phyloP scores from a whole-genome alignment of 2,888 invertebrate genomes.

The Gymnosoma rotundatum region DNA sequence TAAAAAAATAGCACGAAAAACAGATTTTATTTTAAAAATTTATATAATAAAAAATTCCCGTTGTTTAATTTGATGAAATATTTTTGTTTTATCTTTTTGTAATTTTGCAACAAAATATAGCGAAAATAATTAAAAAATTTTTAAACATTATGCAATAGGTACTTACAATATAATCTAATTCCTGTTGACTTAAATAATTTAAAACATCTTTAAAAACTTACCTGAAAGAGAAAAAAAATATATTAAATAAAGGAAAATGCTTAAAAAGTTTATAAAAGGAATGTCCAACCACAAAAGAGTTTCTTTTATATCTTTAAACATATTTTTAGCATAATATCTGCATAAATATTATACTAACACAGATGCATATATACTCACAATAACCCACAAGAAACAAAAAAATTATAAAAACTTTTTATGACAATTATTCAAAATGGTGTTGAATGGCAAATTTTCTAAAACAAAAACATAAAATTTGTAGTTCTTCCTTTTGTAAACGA shows the following conservation, averaged over 20 bases:
- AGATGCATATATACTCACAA: conserved; percentile 7
- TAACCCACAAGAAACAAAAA: neutral
- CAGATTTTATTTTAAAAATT: too few relatives aligned
- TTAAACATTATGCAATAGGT: neutral
- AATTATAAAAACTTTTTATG: conserved; percentile 14
- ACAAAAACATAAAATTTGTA: conserved; percentile 28
- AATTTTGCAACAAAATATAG: too few relatives aligned
- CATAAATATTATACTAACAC: conserved; percentile 52
- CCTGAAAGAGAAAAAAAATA: conserved; percentile 46
- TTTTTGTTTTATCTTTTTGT: too few relatives aligned
- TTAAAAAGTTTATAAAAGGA: conserved; percentile 1
- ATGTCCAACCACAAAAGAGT: neutral
- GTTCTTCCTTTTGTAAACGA: conserved; percentile 7
- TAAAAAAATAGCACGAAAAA: too few relatives aligned
- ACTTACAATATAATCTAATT: neutral
- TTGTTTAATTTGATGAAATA: too few relatives aligned
- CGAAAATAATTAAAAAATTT: too few relatives aligned
- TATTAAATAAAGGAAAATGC: neutral
- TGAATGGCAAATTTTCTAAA: conserved; percentile 42
- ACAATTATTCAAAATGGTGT: conserved; percentile 48
- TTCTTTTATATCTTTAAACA: conserved; percentile 21
- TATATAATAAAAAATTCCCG: too few relatives aligned
- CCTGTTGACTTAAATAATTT: neutral
- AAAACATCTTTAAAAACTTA: conserved; percentile 23
- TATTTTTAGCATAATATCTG: conserved; percentile 50